Conservation (phyloP, 2,113 vertebrate genomes). For the Haemorhous mexicanus region DNA sequence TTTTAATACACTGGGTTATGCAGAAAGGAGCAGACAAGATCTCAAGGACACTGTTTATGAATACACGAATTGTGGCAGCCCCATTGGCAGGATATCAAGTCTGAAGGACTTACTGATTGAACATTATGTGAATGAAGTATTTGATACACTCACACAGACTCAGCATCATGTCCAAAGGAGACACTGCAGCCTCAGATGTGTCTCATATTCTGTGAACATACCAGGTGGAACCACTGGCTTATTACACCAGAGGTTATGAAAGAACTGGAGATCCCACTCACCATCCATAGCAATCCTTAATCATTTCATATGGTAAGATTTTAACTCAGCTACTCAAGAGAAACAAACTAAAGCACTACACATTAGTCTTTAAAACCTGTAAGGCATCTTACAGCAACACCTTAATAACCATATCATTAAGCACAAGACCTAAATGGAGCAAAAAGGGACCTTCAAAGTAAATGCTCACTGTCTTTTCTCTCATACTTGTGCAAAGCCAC, state of each 20-base stretch:
- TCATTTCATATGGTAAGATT: not conserved
- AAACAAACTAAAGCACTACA: not conserved
- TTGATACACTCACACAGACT: constrained; percentile 1
- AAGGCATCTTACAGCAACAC: not conserved
- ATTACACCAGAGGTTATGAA: not conserved
- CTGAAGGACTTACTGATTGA: constrained; percentile 45
- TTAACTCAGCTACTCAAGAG: not conserved
- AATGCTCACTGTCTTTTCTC: not conserved
- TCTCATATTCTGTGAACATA: not conserved
- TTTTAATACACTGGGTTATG: constrained; percentile 1
- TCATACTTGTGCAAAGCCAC: not conserved
- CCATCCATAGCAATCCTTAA: not conserved
- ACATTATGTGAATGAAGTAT: constrained; percentile 36
- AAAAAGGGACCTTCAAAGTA: not conserved
- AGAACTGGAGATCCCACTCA: not conserved
- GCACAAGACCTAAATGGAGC: not conserved
- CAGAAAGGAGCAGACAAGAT: constrained; percentile 49
- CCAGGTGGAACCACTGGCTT: not conserved
- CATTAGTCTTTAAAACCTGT: not conserved
- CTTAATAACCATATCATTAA: not conserved
- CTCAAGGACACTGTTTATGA: constrained; percentile 48
- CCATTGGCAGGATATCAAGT: constrained; percentile 59
- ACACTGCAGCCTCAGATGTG: not conserved
- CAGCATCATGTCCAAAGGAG: not conserved
- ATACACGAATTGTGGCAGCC: constrained; percentile 14